Evolutionary conservation across 92 coral and sea anemone genomes (phyloP).

Genomic region (Diadumene lineata): DNA sequence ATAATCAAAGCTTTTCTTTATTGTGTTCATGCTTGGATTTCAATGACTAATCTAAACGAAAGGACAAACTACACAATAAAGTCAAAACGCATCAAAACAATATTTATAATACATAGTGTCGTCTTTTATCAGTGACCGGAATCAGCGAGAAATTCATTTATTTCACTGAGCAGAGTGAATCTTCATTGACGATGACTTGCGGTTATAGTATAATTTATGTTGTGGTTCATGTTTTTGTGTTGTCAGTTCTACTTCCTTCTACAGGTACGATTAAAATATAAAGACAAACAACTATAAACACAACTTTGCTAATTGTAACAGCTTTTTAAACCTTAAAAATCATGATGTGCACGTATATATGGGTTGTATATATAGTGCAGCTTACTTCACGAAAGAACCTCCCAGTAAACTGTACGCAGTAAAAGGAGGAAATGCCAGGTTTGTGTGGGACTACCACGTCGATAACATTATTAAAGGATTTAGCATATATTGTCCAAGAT

Average conservation of each 20-base stretch:
- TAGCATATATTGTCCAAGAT: neutral
- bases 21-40: too few species aligned
- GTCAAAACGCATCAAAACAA: too few species aligned
- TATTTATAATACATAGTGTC: too few species aligned
- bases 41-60: too few species aligned
- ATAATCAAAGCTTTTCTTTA: too few species aligned
- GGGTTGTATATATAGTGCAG: neutral
- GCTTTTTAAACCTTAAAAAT: too few species aligned
- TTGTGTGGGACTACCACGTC: conserved; percentile 5
- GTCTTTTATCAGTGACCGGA: neutral
- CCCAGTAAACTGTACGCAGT: neutral
- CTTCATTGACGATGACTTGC: neutral
- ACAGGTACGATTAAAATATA: neutral
- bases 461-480: neutral
- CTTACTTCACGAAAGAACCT: neutral
- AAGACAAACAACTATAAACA: neutral
- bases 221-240: neutral
- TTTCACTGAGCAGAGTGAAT: neutral
- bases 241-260: neutral
- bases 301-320: too few species aligned
- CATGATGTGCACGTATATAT: too few species aligned
- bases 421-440: neutral
- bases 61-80: too few species aligned
- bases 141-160: neutral
- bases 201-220: neutral